Percentiles rank a stretch among this genome's conserved stretches.
Conservation (phyloP, 2,797 vertebrate species). For the Manis javanica region DNA sequence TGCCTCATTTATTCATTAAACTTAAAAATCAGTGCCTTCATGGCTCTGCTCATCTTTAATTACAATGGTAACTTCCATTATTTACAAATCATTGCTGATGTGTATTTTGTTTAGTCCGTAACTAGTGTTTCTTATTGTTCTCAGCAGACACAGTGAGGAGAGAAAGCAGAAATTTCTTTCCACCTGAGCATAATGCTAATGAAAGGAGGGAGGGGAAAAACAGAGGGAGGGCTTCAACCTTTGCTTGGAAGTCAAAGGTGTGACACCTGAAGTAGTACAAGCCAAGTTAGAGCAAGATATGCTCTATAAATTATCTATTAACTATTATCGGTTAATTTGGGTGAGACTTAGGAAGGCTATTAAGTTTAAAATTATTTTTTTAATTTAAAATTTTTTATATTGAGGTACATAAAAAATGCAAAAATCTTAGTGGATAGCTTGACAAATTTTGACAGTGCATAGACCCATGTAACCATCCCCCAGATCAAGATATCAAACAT, state of each 20-base stretch:
- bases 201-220: not conserved
- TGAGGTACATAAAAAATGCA: no score
- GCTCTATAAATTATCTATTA: not conserved
- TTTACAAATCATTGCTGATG: constrained; percentile 47
- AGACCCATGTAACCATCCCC: no score
- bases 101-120: constrained; percentile 52
- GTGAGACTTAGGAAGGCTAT: not conserved
- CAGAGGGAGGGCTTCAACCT: not conserved
- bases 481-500: no score
- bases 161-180: not conserved
- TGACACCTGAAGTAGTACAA: not conserved
- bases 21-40: constrained; percentile 37
- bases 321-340: not conserved
- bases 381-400: no score
- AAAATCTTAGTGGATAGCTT: no score
- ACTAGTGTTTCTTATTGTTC: not conserved
- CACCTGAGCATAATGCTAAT: not conserved
- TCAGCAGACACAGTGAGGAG: not conserved
- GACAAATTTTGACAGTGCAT: no score
- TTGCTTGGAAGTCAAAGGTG: not conserved
- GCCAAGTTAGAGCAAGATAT: not conserved
- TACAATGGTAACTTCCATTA: constrained; percentile 39
- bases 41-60: constrained; percentile 49
- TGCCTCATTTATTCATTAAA: constrained; percentile 55
- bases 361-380: no score